phyloP scores from a whole-genome alignment of 2,113 vertebrate genomes.

The Hippoglossus stenolepis region DNA sequence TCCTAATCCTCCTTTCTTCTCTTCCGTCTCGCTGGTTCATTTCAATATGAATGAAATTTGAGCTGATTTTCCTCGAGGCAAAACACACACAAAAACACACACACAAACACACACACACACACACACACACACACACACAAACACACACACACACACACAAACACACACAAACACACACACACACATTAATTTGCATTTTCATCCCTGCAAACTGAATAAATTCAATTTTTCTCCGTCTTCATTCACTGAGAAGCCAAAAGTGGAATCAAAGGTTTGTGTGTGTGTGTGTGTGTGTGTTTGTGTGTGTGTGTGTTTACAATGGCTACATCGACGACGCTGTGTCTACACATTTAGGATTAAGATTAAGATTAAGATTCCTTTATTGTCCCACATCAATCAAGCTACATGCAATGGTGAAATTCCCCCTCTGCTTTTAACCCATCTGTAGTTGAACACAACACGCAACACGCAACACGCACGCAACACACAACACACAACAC shows the following conservation, averaged over 20 bases:
- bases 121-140: no score
- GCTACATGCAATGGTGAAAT: no score
- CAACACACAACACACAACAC: no score
- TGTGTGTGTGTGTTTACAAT: no score
- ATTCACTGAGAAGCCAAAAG: slow-evolving; percentile 22
- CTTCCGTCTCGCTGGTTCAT: slow-evolving; percentile 43
- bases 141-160: slow-evolving; percentile 1
- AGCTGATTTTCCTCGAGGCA: slow-evolving; percentile 61
- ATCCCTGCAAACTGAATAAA: slow-evolving; percentile 47
- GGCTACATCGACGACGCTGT: neutral
- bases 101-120: slow-evolving; percentile 4
- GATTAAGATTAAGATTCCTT: no score
- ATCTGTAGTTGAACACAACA: neutral
- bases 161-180: slow-evolving; percentile 6
- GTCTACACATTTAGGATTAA: neutral
- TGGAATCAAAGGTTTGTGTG: neutral
- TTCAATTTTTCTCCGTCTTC: slow-evolving; percentile 48
- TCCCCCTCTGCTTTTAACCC: no score
- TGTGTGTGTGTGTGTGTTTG: no score
- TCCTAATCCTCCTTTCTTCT: slow-evolving; percentile 41
- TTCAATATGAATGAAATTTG: slow-evolving; percentile 68
- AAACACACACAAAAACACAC: neutral
- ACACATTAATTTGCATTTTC: slow-evolving; percentile 47
- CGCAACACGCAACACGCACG: no score
- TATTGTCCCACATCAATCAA: no score